Evolutionary conservation across 53 echinoderm and acorn worm genomes (phyloP), one percentile per base, ranked within the genome.

Genomic region (Stichopus horrens): DNA sequence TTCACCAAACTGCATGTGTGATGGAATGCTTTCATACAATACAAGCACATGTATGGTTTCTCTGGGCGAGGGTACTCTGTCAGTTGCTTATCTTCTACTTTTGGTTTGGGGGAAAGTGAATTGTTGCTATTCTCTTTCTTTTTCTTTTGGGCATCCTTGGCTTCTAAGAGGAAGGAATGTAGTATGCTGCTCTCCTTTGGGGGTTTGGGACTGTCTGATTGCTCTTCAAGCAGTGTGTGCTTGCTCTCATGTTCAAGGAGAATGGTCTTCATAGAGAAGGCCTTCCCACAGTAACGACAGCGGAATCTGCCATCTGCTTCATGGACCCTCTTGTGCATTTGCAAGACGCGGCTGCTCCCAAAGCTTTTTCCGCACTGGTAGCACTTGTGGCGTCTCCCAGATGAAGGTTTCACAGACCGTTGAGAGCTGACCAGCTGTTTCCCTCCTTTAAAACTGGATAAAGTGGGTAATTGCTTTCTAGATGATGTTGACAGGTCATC

Each of bases 1-100:
- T 87, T 87, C 4, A 75, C 87, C 19, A 87, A 56, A 57, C 87
- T 74, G 58, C 87, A 87, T 21, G 74, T 87, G 75, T 87, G 87
- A 87, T 75, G 87, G 87, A 87, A 87, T 87, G 87, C 74, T 87
- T 87, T 87, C 74, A 74, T 87, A 75, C 87, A 87, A 9, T 74
- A 87, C 55, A 87, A 87, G 75, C 87, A 87, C 74, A 87, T 55
- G 58, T 87, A 87, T 9, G 87, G 87, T 52, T 87, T 87, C 58
- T 87, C 55, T 21, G 87, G 87, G 20, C 20, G 85, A 66, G 9
- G 23, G 18, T 53, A 13, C 51, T 85, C 85, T 21, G 18, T 21
- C 4, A 20, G 22, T 57, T 63, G 21, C 23, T 67, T 65, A 7
- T 52, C 65, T 8, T 59, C 23, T 37, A n/a, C 21, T 51, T 58